Base-by-base conservation (phyloP, 53 echinoderm and acorn worm species). In the Apostichopus leukothele region DNA sequence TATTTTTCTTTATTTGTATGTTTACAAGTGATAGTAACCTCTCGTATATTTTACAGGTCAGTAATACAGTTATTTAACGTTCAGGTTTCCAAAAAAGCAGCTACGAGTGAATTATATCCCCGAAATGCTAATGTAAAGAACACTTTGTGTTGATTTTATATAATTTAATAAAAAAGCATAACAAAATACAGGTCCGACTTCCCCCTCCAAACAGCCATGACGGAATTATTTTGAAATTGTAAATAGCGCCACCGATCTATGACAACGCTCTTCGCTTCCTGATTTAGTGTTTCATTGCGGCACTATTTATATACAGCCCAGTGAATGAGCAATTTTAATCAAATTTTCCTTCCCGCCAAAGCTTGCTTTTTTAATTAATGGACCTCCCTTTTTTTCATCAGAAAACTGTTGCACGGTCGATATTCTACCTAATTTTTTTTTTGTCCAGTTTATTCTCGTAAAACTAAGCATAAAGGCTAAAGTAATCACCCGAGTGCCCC, bases 401-500 rank as follows among this genome's bases (percentile, higher is more conserved):
- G 54, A 59, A 54, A 81, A 59, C 54, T 81, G 6, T 25, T 81
- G 54, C 59, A 81, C 25, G 71, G 71, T 71, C 71, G 71, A 71
- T 71, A 71, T 19, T 71, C 71, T 6, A 6, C n/a, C 18, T 71
- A 71, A 71, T 71, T 71, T 71, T 71, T 68, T 16, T 63, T 63
- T 39, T 39, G 39, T 63, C 16, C 71, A 71, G 71, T 71, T 71
- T 71, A 71, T 19, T 71, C 71, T 71, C 71, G 20, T 71, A 18
- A 71, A 71, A 54, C 81, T 54, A 54, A 51, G 23, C 81, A 81
- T 21, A 20, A 10, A 53, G 55, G 23, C 81, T 81, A 81, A 39
- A 81, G 81, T 81, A 81, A 81, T 81, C 81, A 81, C 81, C 81
- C 54, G 59, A 25, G 55, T 57, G 81, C 81, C 22, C 51, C 81